These are phyloP conservation scores for Epizoanthus scotinus DNA, from an alignment of 92 coral and sea anemone genomes.

Conservation along the genomic window DNA sequence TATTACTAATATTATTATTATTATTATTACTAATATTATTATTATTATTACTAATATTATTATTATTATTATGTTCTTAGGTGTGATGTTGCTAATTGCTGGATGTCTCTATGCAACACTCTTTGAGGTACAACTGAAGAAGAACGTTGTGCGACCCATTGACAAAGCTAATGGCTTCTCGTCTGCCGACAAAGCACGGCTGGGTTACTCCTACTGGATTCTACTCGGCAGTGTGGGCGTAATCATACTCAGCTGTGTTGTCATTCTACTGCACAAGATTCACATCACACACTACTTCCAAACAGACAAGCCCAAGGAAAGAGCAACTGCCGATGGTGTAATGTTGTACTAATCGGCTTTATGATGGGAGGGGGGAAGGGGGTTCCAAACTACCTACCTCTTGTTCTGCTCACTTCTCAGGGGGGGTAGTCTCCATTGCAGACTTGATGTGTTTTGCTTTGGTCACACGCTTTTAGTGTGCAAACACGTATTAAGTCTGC, in stretches of 20 bases:
- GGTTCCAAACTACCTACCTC: too few species aligned
- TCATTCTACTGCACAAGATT: constrained; percentile 62
- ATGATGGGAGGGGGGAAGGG: neutral
- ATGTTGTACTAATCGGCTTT: constrained; percentile 64
- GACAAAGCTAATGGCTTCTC: constrained; percentile 66
- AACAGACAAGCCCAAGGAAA: constrained; percentile 58
- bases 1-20: too few species aligned
- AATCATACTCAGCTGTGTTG: constrained; percentile 58
- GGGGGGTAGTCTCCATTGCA: too few species aligned
- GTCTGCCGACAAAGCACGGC: constrained; percentile 76
- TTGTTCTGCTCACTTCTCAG: too few species aligned
- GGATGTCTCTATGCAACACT: constrained; percentile 74
- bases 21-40: neutral
- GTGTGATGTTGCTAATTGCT: constrained; percentile 59
- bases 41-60: neutral
- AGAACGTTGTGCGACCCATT: constrained; percentile 69
- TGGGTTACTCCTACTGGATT: constrained; percentile 83
- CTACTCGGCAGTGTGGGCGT: constrained; percentile 80
- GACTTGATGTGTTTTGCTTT: too few species aligned
- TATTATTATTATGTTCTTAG: constrained; percentile 24
- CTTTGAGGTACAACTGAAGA: constrained; percentile 77
- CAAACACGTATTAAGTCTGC: too few species aligned
- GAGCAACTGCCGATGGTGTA: constrained; percentile 71
- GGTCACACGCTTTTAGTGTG: too few species aligned
- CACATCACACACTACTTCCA: constrained; percentile 70